Percentiles rank a stretch among this genome's conserved stretches.
Evolutionary conservation across 2,888 invertebrate genomes (phyloP).

Genomic region (Hirtodrosophila duncani): DNA sequence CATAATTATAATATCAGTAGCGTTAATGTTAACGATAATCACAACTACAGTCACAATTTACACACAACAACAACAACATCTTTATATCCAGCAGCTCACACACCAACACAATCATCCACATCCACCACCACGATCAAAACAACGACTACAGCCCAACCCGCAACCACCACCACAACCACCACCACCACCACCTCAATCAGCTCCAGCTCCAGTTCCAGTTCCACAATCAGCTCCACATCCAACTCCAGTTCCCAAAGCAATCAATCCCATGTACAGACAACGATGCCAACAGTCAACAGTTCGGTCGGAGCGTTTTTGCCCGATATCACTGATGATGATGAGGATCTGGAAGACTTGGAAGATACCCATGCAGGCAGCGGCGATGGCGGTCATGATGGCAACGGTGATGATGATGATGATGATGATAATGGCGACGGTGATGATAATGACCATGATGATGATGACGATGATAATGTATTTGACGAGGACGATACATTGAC

Average conservation of each 20-base stretch:
- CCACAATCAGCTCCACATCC: conserved; percentile 13
- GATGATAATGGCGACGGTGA: conserved; percentile 1
- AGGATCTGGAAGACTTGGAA: conserved; percentile 33
- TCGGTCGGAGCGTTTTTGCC: conserved; percentile 60
- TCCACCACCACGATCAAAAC: conserved; percentile 23
- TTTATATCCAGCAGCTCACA: conserved; percentile 69
- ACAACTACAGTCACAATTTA: conserved; percentile 27
- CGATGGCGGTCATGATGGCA: conserved; percentile 1
- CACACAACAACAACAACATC: conserved; percentile 47
- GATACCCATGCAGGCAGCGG: conserved; percentile 27
- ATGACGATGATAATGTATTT: neutral
- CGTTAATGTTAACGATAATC: conserved; percentile 30
- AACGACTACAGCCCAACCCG: conserved; percentile 6
- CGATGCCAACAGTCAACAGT: too few species aligned
- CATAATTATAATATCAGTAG: conserved; percentile 20
- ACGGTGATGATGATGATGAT: conserved; percentile 1
- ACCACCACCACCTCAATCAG: conserved; percentile 1
- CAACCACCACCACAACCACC: conserved; percentile 16
- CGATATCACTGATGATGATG: conserved; percentile 21
- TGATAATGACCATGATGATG: neutral
- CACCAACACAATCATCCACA: conserved; percentile 42
- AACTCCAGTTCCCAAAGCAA: neutral
- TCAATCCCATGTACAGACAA: conserved; percentile 5
- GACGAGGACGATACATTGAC: neutral
- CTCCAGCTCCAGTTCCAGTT: conserved; percentile 5